Evolutionary conservation across 2,888 invertebrate genomes (phyloP).

Genomic region (Seladonia tumulorum): DNA sequence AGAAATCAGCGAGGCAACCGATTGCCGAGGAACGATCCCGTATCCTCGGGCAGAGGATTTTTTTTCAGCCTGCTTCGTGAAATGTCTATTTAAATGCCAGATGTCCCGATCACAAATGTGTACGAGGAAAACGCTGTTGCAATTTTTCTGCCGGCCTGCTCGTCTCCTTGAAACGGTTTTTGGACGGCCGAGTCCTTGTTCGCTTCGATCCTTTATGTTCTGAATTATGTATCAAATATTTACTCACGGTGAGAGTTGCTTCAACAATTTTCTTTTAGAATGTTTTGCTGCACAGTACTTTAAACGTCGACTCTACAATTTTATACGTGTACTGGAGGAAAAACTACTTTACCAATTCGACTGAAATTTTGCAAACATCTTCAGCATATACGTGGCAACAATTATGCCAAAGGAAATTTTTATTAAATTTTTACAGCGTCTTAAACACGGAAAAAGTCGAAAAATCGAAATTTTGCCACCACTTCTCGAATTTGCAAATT

Average conservation of each 20-base stretch:
- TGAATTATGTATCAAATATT: neutral
- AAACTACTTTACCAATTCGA: too few relatives aligned
- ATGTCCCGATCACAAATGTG: neutral
- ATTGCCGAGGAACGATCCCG: conserved; percentile 19
- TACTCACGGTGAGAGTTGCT: neutral
- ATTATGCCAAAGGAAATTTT: too few relatives aligned
- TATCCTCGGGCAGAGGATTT: conserved; percentile 2
- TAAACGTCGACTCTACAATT: neutral
- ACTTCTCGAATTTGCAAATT: too few relatives aligned
- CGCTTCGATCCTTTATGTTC: neutral
- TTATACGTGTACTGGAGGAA: too few relatives aligned
- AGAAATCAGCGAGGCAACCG: conserved; percentile 38
- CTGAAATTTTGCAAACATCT: too few relatives aligned
- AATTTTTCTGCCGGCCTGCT: conserved; percentile 4
- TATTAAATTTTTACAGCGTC: too few relatives aligned
- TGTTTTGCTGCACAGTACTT: too few relatives aligned
- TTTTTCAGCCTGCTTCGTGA: conserved; percentile 25
- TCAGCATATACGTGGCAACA: too few relatives aligned
- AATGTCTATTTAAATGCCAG: conserved; percentile 43
- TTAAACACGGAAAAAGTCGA: too few relatives aligned
- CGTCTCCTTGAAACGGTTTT: neutral
- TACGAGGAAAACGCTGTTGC: conserved; percentile 22
- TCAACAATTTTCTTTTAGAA: neutral
- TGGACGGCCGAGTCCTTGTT: neutral
- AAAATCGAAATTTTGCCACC: too few relatives aligned